Evolutionary conservation across 1,140 invertebrate genomes (phyloP).

Genomic region (Eupeodes corollae): DNA sequence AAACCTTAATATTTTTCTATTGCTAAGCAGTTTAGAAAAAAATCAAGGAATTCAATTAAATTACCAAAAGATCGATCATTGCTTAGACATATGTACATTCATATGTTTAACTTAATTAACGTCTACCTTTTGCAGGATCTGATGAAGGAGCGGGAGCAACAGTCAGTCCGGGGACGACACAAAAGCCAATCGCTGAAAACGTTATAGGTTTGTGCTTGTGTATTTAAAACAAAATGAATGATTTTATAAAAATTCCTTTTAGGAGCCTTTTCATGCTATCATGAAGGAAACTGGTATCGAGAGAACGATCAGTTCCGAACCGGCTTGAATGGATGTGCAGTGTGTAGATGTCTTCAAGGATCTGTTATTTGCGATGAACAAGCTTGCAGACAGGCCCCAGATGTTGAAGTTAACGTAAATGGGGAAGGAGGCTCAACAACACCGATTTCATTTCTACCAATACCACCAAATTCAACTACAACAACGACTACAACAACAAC

Average conservation of each 20-base stretch:
- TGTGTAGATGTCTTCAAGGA: slow-evolving; percentile 48
- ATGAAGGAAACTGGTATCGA: slow-evolving; percentile 43
- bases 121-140: too few relatives aligned
- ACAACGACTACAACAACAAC: slow-evolving; percentile 7
- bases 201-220: too few relatives aligned
- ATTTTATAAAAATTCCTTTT: not conserved
- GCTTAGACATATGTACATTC: too few relatives aligned
- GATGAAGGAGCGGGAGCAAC: too few relatives aligned
- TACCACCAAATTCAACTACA: slow-evolving; percentile 2
- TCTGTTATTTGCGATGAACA: slow-evolving; percentile 42
- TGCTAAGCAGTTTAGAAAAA: too few relatives aligned
- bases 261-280: slow-evolving; percentile 34
- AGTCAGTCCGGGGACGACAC: too few relatives aligned
- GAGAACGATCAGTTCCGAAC: slow-evolving; percentile 31
- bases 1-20: too few relatives aligned
- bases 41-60: too few relatives aligned
- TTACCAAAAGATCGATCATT: too few relatives aligned
- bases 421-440: slow-evolving; percentile 5
- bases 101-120: too few relatives aligned
- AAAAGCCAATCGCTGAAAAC: too few relatives aligned
- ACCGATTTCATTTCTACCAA: not conserved
- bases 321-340: slow-evolving; percentile 51
- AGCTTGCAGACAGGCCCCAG: slow-evolving; percentile 6
- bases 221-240: too few relatives aligned
- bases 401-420: slow-evolving; percentile 26